Conservation (phyloP, 2,113 vertebrate species). For the Leptobrachium ailaonicum region DNA sequence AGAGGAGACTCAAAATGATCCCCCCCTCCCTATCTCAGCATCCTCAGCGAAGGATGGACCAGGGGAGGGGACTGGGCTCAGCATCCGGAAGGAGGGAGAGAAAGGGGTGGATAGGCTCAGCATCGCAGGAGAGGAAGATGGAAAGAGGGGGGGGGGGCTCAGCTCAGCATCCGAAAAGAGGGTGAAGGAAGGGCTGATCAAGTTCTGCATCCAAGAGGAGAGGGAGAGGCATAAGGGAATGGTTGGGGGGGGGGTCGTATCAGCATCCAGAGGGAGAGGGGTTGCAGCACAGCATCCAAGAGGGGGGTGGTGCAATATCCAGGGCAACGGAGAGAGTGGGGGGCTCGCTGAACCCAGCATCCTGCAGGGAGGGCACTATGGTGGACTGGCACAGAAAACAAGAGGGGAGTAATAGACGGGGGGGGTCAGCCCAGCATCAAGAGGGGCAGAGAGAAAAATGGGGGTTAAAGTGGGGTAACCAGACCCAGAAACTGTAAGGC, state of each 20-base stretch:
- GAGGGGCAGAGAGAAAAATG: too few species aligned
- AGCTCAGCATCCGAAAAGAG: slow-evolving; percentile 48
- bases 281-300: background rate
- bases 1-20: background rate
- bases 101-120: slow-evolving; percentile 50
- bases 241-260: background rate
- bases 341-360: too few species aligned
- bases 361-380: too few species aligned
- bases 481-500: too few species aligned
- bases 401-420: too few species aligned
- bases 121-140: slow-evolving; percentile 51
- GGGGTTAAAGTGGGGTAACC: too few species aligned
- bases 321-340: too few species aligned
- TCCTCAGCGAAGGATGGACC: background rate
- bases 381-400: too few species aligned
- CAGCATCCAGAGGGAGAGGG: background rate
- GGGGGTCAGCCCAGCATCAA: too few species aligned
- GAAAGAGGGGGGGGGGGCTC: background rate
- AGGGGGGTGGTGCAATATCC: background rate
- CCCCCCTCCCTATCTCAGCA: background rate
- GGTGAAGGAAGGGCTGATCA: background rate
- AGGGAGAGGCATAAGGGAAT: background rate
- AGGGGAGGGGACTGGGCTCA: background rate
- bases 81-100: slow-evolving; percentile 52
- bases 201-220: background rate